These are phyloP conservation scores for Elachura formosa DNA, from an alignment of 2,113 vertebrate species.

Conservation along the genomic window DNA sequence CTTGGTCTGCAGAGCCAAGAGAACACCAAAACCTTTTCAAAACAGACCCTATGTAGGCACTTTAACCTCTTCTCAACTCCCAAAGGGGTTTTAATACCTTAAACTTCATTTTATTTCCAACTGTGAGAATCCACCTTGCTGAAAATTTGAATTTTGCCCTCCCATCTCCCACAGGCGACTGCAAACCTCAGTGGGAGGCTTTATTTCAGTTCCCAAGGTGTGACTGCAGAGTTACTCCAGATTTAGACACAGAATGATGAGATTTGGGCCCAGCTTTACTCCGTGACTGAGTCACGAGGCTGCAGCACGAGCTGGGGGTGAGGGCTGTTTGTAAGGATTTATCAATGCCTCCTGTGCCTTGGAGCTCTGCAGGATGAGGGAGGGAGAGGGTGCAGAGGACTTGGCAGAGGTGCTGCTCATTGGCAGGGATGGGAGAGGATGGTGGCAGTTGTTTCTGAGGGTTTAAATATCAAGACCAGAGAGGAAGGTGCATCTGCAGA, in stretches of 20 bases:
- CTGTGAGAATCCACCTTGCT: too few relatives aligned
- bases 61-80: too few relatives aligned
- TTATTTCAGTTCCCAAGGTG: not conserved
- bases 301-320: not conserved
- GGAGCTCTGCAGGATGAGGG: not conserved
- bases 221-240: not conserved
- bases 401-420: not conserved
- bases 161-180: fast-evolving
- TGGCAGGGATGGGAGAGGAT: not conserved
- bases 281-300: not conserved
- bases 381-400: not conserved
- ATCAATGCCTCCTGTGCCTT: not conserved
- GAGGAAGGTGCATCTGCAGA: not conserved
- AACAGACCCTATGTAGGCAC: too few relatives aligned
- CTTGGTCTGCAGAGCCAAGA: slow-evolving; percentile 61
- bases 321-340: not conserved
- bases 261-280: not conserved
- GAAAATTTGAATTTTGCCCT: too few relatives aligned
- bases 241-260: not conserved
- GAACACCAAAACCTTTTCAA: fast-evolving
- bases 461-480: not conserved
- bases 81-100: too few relatives aligned
- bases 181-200: not conserved
- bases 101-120: too few relatives aligned
- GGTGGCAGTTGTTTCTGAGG: fast-evolving